Evolutionary conservation across 1,140 invertebrate genomes (phyloP).

Genomic region (Drosophila kanapiae): DNA sequence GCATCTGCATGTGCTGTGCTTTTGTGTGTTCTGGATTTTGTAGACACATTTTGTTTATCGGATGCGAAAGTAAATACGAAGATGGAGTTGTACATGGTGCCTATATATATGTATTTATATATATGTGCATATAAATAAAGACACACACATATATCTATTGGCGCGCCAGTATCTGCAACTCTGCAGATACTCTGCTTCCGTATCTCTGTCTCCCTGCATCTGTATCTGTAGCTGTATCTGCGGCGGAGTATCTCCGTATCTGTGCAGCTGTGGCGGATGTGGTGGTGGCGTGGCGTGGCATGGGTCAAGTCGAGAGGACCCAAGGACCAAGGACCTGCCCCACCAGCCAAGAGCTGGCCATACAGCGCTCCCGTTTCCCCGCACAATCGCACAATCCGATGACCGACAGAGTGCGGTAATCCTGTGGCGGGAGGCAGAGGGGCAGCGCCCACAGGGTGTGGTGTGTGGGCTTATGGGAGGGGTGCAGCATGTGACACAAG

Average conservation of each 20-base stretch:
- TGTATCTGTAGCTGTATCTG: neutral
- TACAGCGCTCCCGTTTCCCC: slow-evolving; percentile 60
- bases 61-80: slow-evolving; percentile 42
- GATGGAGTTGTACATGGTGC: slow-evolving; percentile 17
- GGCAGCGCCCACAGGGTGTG: neutral
- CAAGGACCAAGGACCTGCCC: slow-evolving; percentile 36
- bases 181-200: neutral
- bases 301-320: slow-evolving; percentile 28
- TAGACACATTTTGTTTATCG: slow-evolving; percentile 48
- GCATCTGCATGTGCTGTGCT: slow-evolving; percentile 11
- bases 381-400: slow-evolving; percentile 44
- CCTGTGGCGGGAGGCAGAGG: slow-evolving; percentile 1
- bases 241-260: neutral
- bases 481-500: slow-evolving; percentile 58
- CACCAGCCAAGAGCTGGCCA: slow-evolving; percentile 16
- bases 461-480: slow-evolving; percentile 1
- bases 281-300: neutral
- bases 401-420: slow-evolving; percentile 59
- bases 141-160: slow-evolving; percentile 14
- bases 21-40: slow-evolving; percentile 26
- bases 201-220: neutral
- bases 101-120: neutral
- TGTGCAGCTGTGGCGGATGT: neutral
- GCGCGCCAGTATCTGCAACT: slow-evolving; percentile 8
- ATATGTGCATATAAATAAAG: neutral